Evolutionary conservation across 1,140 invertebrate species (phyloP).

Genomic region (Amphibalanus amphitrite): DNA sequence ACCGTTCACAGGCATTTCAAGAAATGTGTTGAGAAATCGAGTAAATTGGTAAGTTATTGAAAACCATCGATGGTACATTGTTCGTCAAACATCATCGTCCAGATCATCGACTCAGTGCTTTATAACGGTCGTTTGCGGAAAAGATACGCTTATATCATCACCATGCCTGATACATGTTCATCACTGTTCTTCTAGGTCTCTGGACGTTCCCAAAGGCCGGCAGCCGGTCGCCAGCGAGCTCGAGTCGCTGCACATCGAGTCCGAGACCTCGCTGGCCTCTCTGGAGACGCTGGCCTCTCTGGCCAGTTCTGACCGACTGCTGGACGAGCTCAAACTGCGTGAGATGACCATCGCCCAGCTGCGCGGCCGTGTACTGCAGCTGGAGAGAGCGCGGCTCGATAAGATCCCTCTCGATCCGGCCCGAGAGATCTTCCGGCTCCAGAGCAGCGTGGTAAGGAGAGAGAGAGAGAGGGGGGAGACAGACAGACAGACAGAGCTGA

Average conservation of each 20-base stretch:
- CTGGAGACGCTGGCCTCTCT: slow-evolving; percentile 17
- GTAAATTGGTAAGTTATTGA: no score
- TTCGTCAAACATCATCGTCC: no score
- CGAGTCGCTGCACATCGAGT: slow-evolving; percentile 17
- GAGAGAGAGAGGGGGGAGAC: no score
- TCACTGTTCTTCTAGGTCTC: neutral
- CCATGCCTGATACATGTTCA: neutral
- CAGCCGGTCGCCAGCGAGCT: slow-evolving; percentile 17
- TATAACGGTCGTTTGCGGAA: no score
- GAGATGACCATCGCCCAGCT: slow-evolving; percentile 22
- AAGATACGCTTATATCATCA: no score
- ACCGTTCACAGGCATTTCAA: no score
- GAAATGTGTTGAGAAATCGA: no score
- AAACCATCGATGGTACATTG: no score
- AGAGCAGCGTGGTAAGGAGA: slow-evolving; percentile 19
- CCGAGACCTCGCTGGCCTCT: slow-evolving; percentile 14
- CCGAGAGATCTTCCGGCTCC: slow-evolving; percentile 21
- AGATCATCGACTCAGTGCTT: no score
- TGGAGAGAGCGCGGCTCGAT: slow-evolving; percentile 23
- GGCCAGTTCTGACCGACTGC: slow-evolving; percentile 14
- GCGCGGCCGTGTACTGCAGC: slow-evolving; percentile 19
- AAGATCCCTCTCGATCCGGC: slow-evolving; percentile 23
- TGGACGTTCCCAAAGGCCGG: neutral
- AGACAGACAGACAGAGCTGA: no score
- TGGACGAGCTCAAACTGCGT: slow-evolving; percentile 20